Percentiles rank a stretch among this genome's conserved stretches.
These are phyloP conservation scores for Troides aeacus DNA, from an alignment of 2,888 invertebrate species.

Conservation along the genomic window DNA sequence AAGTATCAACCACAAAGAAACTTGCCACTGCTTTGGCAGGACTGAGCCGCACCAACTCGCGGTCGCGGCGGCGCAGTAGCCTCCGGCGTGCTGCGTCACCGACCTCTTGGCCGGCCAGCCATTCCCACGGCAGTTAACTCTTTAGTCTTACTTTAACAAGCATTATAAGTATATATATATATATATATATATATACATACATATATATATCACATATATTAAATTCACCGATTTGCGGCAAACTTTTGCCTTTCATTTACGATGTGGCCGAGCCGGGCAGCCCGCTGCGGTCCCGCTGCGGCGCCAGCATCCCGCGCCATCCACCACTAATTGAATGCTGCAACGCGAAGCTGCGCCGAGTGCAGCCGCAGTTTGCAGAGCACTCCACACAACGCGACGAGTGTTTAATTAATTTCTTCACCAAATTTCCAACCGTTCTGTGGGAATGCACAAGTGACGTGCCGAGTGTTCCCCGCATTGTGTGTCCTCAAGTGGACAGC, in stretches of 20 bases:
- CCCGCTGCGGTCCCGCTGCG: neutral
- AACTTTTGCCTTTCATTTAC: neutral
- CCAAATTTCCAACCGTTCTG: constrained; percentile 21
- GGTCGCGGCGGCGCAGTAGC: too few species aligned
- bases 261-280: neutral
- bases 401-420: constrained; percentile 31
- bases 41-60: too few species aligned
- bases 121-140: too few species aligned
- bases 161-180: too few species aligned
- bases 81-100: too few species aligned
- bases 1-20: too few species aligned
- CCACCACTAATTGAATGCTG: constrained; percentile 35
- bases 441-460: constrained; percentile 23
- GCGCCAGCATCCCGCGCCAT: constrained; percentile 16
- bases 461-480: constrained; percentile 19
- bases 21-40: too few species aligned
- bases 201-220: too few species aligned
- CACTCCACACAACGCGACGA: constrained; percentile 32
- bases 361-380: constrained; percentile 36
- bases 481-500: constrained; percentile 22
- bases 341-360: constrained; percentile 34
- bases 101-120: too few species aligned
- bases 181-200: too few species aligned
- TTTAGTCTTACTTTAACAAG: too few species aligned
- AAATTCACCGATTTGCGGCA: too few species aligned